These are phyloP conservation scores for Habropoda laboriosa DNA, from an alignment of 1,140 invertebrate species.

Conservation along the genomic window DNA sequence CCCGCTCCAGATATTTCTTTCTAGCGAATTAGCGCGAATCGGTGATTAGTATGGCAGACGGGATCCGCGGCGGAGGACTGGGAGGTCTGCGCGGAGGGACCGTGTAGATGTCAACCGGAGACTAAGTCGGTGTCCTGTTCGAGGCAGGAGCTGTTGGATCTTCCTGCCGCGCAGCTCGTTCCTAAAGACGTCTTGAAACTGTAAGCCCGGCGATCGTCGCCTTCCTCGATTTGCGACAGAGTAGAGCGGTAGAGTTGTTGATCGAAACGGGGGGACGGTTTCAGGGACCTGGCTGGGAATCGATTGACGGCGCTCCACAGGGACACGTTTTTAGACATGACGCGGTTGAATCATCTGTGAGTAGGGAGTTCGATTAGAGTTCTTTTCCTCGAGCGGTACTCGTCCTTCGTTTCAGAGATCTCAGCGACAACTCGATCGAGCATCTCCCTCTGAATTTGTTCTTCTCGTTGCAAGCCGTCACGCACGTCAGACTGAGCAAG, in stretches of 20 bases:
- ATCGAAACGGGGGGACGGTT: constrained; percentile 43
- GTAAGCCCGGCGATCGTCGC: constrained; percentile 79
- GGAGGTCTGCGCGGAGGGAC: constrained; percentile 87
- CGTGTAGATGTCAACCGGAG: constrained; percentile 86
- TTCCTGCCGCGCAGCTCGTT: constrained; percentile 86
- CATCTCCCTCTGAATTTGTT: constrained; percentile 89
- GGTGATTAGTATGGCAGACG: constrained; percentile 86
- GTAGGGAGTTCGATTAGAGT: too few relatives aligned
- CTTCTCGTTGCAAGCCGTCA: constrained; percentile 86
- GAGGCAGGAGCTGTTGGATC: constrained; percentile 84
- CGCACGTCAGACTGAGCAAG: constrained; percentile 88
- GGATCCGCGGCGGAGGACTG: constrained; percentile 84
- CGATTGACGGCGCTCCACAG: constrained; percentile 87
- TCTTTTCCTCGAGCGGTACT: too few relatives aligned
- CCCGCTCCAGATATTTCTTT: too few relatives aligned
- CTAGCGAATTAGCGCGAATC: too few relatives aligned
- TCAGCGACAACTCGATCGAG: constrained; percentile 90
- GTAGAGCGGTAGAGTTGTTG: not conserved
- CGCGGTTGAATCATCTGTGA: constrained; percentile 85
- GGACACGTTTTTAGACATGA: constrained; percentile 87
- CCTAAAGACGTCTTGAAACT: constrained; percentile 87
- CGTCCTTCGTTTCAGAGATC: constrained; percentile 82
- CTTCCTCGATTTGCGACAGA: not conserved
- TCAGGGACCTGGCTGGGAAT: constrained; percentile 89
- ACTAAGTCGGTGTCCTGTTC: constrained; percentile 87